phyloP scores from a whole-genome alignment of 2,797 vertebrate species.

The Fringilla coelebs region DNA sequence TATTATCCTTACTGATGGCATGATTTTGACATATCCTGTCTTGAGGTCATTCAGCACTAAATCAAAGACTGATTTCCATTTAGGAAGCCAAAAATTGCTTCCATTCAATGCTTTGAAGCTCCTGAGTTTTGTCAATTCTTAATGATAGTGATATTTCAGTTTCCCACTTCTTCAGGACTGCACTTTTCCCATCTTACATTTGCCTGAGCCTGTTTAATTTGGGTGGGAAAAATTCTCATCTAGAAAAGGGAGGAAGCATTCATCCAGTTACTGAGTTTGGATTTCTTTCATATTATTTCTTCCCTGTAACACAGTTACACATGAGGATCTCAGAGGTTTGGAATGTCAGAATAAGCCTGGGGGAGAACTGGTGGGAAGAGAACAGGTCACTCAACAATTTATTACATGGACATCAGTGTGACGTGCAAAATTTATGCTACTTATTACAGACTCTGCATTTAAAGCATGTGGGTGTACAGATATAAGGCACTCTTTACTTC shows the following conservation, averaged over 20 bases:
- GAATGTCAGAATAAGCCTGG: constrained; percentile 33
- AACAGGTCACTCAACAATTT: constrained; percentile 55
- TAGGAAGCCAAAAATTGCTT: neutral
- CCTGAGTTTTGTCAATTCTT: neutral
- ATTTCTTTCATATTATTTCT: neutral
- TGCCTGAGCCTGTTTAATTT: neutral
- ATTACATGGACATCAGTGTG: constrained; percentile 24
- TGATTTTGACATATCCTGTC: neutral
- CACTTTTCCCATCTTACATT: neutral
- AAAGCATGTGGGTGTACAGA: neutral
- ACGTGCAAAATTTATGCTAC: constrained; percentile 3
- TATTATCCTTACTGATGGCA: neutral
- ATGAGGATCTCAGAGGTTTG: constrained; percentile 23
- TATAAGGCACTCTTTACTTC: constrained; percentile 3
- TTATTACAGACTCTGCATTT: constrained; percentile 28
- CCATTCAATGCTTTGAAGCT: neutral
- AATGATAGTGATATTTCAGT: neutral
- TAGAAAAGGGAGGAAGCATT: neutral
- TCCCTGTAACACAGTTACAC: neutral
- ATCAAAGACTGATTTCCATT: neutral
- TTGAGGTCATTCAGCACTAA: neutral
- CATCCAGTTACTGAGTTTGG: neutral
- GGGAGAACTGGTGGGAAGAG: constrained; percentile 6
- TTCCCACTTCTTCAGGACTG: neutral
- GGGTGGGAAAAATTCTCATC: neutral